Evolutionary conservation across 2,113 vertebrate species (phyloP).

Genomic region (Serilophus lunatus): DNA sequence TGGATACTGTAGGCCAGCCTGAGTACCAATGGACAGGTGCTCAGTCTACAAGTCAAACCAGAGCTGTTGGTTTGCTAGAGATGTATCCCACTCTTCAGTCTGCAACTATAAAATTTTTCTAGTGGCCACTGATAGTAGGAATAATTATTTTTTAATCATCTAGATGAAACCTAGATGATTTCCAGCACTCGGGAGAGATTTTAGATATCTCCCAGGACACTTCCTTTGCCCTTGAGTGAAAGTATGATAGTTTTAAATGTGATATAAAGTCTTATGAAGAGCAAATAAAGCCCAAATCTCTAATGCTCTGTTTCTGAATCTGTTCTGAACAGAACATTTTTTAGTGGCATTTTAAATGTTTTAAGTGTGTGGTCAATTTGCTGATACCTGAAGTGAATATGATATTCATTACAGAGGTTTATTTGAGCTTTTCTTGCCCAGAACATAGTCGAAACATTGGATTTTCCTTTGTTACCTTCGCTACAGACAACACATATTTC

Average conservation of each 20-base stretch:
- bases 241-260: neutral
- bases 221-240: neutral
- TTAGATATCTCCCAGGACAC: neutral
- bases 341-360: neutral
- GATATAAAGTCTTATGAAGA: neutral
- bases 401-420: neutral
- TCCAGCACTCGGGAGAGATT: neutral
- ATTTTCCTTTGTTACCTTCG: neutral
- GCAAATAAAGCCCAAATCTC: neutral
- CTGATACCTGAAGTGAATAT: neutral
- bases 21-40: neutral
- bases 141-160: neutral
- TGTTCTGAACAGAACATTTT: neutral
- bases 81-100: neutral
- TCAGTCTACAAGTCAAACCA: neutral
- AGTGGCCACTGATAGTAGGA: neutral
- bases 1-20: too few species aligned
- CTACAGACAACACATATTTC: neutral
- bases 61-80: neutral
- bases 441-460: neutral
- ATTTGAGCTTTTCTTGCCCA: neutral
- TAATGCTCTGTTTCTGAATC: neutral
- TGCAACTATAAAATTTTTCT: neutral
- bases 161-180: neutral
- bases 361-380: neutral